phyloP scores from a whole-genome alignment of 1,140 invertebrate species.

The Cydia strobilella region DNA sequence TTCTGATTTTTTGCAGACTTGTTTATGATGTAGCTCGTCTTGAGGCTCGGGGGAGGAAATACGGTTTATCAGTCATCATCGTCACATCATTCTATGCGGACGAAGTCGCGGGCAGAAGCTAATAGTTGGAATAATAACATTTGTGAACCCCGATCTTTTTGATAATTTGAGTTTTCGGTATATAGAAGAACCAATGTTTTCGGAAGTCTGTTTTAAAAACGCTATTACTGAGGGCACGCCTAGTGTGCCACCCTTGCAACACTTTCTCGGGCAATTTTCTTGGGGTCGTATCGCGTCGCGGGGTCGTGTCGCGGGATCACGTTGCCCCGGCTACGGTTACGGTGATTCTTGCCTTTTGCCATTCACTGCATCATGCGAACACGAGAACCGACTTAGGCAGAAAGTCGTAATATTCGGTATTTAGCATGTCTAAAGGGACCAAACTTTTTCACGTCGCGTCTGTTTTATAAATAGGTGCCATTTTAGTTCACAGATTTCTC shows the following conservation, averaged over 20 bases:
- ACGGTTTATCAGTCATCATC: too few relatives aligned
- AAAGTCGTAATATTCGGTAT: background rate
- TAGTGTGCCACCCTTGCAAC: background rate
- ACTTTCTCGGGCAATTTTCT: conserved; percentile 14
- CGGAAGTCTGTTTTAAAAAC: background rate
- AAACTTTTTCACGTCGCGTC: too few relatives aligned
- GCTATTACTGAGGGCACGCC: background rate
- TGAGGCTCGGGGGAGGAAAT: too few relatives aligned
- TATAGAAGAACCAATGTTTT: too few relatives aligned
- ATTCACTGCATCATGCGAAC: background rate
- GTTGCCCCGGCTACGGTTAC: background rate
- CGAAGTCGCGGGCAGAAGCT: too few relatives aligned
- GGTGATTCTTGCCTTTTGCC: background rate
- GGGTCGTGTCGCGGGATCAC: background rate
- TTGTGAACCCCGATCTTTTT: too few relatives aligned
- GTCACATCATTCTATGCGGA: too few relatives aligned
- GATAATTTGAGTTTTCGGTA: background rate
- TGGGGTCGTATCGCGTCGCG: background rate
- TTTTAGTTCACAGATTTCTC: too few relatives aligned
- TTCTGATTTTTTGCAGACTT: too few relatives aligned
- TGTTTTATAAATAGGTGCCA: too few relatives aligned
- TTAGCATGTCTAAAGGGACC: background rate
- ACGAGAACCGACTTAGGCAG: background rate
- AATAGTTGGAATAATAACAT: too few relatives aligned
- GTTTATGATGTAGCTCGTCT: too few relatives aligned